A percentile compares a stretch with the other conserved stretches of the same genome.
These are phyloP conservation scores for Canis aureus DNA, from an alignment of 2,113 vertebrate species.

Conservation along the genomic window DNA sequence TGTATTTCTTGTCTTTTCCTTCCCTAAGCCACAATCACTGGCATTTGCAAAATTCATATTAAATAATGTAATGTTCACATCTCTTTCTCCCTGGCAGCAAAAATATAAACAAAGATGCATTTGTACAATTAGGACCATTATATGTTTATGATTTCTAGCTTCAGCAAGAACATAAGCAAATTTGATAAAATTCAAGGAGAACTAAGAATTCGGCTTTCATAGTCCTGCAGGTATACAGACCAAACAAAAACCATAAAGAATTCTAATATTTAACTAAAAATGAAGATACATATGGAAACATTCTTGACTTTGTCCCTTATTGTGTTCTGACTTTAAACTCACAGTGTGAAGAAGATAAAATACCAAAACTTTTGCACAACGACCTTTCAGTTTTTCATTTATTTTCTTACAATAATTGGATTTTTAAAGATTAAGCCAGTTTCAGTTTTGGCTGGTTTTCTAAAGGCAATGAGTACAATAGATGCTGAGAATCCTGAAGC, in stretches of 20 bases:
- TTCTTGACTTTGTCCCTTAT: not conserved
- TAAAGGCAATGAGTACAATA: not conserved
- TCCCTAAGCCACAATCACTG: not conserved
- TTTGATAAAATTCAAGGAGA: slow-evolving; percentile 8
- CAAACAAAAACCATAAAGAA: not conserved
- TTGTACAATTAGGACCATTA: not conserved
- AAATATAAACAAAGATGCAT: not conserved
- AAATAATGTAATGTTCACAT: not conserved
- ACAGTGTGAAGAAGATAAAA: not conserved
- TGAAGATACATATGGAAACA: not conserved
- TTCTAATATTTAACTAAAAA: not conserved
- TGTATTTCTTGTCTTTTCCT: not conserved
- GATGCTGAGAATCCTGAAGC: not conserved
- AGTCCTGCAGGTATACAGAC: not conserved
- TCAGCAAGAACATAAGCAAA: not conserved
- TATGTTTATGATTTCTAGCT: not conserved
- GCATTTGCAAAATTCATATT: not conserved
- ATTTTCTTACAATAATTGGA: not conserved
- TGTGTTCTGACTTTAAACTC: not conserved
- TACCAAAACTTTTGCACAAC: not conserved
- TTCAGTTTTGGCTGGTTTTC: slow-evolving; percentile 12
- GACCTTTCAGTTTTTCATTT: not conserved
- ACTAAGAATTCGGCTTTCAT: not conserved
- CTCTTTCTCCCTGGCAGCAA: not conserved
- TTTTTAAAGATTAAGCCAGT: not conserved